phyloP scores from a whole-genome alignment of 2,888 invertebrate genomes.

The Ptychoptera contaminata region DNA sequence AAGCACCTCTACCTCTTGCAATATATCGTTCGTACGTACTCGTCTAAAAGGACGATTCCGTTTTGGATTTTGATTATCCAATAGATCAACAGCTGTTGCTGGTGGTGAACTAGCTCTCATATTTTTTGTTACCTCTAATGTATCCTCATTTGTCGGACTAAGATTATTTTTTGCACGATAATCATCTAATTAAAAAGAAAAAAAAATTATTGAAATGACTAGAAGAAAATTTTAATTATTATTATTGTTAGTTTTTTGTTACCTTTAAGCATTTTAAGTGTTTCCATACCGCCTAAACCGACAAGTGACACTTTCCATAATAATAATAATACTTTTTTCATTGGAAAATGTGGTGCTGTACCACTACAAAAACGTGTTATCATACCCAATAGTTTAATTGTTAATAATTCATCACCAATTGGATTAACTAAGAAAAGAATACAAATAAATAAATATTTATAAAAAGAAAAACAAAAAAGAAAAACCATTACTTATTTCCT shows the following conservation, averaged over 20 bases:
- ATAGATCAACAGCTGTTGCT: constrained; percentile 74
- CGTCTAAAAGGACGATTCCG: constrained; percentile 55
- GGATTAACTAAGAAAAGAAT: constrained; percentile 17
- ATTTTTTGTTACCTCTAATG: constrained; percentile 78
- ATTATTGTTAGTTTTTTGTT: constrained; percentile 11
- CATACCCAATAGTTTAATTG: constrained; percentile 86
- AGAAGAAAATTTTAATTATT: neutral
- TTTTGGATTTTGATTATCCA: constrained; percentile 72
- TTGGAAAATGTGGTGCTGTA: constrained; percentile 91
- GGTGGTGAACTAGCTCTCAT: constrained; percentile 95
- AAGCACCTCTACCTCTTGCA: constrained; percentile 16
- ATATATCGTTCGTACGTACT: constrained; percentile 26
- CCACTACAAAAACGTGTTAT: constrained; percentile 93
- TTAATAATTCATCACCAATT: constrained; percentile 66
- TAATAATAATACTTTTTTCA: constrained; percentile 90
- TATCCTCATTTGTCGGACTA: constrained; percentile 73
- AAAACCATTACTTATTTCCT: constrained; percentile 45
- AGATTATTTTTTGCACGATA: constrained; percentile 56
- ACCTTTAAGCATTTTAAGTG: constrained; percentile 61
- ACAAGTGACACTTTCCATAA: constrained; percentile 92
- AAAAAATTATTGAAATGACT: neutral
- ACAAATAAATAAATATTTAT: constrained; percentile 6
- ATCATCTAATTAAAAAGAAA: constrained; percentile 20
- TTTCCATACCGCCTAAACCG: constrained; percentile 80
- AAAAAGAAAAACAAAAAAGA: no score